These are phyloP conservation scores for Athalia cordata DNA, from an alignment of 2,888 invertebrate genomes.

Conservation along the genomic window DNA sequence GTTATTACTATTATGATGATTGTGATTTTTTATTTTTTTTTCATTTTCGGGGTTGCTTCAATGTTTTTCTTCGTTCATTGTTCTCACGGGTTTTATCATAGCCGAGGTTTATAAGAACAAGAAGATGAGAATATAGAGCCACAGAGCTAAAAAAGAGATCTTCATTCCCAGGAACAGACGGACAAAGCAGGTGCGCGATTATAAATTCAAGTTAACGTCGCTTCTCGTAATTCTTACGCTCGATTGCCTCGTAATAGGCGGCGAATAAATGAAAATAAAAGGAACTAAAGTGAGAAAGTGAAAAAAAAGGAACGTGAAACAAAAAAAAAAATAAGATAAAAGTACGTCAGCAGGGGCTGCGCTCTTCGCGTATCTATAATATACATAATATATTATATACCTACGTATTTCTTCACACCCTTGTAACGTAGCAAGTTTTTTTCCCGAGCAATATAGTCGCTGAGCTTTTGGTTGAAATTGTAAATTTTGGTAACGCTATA, in stretches of 20 bases:
- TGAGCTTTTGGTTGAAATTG: not conserved
- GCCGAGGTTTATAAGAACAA: too few relatives aligned
- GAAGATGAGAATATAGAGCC: too few relatives aligned
- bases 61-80: too few relatives aligned
- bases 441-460: not conserved
- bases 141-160: too few relatives aligned
- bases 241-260: slow-evolving; percentile 25
- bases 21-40: not conserved
- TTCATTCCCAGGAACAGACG: not conserved
- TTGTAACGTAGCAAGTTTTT: not conserved
- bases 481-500: not conserved
- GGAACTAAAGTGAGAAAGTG: not conserved
- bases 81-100: too few relatives aligned
- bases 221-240: slow-evolving; percentile 27
- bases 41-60: too few relatives aligned
- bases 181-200: slow-evolving; percentile 22
- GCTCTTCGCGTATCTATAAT: too few relatives aligned
- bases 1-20: not conserved
- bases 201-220: slow-evolving; percentile 29
- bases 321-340: too few relatives aligned
- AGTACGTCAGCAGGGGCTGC: too few relatives aligned
- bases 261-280: slow-evolving; percentile 8
- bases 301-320: not conserved
- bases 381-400: not conserved
- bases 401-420: not conserved